A percentile compares a stretch with the other conserved stretches of the same genome.
These are phyloP conservation scores for cat (Felis catus) DNA, from an alignment of 2,113 vertebrate genomes.

Conservation along the genomic window DNA sequence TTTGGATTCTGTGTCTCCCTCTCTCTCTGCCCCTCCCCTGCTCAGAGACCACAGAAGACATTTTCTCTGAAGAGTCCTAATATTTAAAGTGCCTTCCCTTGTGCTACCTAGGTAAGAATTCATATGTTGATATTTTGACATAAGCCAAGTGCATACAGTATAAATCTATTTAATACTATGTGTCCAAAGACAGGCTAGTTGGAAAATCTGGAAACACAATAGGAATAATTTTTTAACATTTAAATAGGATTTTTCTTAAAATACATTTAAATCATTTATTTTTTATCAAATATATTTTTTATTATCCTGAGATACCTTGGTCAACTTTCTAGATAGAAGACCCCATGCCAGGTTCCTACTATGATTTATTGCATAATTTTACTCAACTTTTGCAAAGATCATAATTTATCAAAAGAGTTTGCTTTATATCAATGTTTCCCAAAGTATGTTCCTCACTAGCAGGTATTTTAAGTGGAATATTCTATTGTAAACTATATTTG, in stretches of 20 bases:
- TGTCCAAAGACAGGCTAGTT: background rate
- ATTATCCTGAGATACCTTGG: background rate
- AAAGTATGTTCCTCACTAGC: background rate
- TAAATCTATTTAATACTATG: conserved; percentile 7
- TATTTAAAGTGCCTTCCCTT: background rate
- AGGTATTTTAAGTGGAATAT: background rate
- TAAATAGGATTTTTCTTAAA: conserved; percentile 32
- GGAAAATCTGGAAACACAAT: conserved; percentile 28
- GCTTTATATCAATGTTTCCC: background rate
- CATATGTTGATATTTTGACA: background rate
- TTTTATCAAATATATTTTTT: conserved; percentile 20
- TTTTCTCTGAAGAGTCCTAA: background rate
- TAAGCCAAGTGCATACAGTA: background rate
- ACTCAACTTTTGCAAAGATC: background rate
- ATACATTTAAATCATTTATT: background rate
- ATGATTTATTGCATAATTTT: background rate
- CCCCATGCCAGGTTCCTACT: background rate
- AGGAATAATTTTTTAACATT: background rate
- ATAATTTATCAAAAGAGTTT: background rate
- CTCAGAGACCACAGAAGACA: background rate
- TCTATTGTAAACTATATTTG: background rate
- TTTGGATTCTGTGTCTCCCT: too few relatives aligned
- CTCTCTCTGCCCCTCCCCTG: too few relatives aligned
- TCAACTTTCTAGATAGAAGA: conserved; percentile 23
- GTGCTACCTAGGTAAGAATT: background rate